phyloP scores from a whole-genome alignment of 2,888 invertebrate genomes.

The Chloroclysta siterata region DNA sequence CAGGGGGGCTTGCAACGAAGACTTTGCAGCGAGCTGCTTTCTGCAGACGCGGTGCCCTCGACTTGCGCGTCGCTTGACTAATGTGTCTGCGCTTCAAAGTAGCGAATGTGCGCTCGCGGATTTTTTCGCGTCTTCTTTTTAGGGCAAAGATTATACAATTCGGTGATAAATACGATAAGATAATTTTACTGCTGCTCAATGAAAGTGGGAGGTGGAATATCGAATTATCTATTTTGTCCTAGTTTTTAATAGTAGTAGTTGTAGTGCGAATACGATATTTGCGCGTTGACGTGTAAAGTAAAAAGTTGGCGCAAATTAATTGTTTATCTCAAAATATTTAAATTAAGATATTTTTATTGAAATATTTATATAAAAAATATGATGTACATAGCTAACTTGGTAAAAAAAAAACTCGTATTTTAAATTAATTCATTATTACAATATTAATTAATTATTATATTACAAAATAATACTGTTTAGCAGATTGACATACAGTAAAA shows the following conservation, averaged over 20 bases:
- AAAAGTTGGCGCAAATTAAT: background rate
- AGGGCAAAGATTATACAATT: constrained; percentile 40
- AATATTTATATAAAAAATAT: too few species aligned
- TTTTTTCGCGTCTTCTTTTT: constrained; percentile 37
- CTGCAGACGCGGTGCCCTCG: constrained; percentile 33
- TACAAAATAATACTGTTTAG: background rate
- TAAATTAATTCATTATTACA: background rate
- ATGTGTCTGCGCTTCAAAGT: constrained; percentile 38
- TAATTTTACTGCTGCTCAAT: constrained; percentile 40
- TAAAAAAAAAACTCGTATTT: too few species aligned
- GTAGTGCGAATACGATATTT: constrained; percentile 17
- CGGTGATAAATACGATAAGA: constrained; percentile 41
- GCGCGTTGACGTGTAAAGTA: background rate
- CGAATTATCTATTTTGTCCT: constrained; percentile 38
- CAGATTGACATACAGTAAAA: too few species aligned
- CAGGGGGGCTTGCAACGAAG: constrained; percentile 41
- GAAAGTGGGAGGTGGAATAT: constrained; percentile 36
- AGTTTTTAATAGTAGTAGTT: constrained; percentile 32
- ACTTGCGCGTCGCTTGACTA: constrained; percentile 22
- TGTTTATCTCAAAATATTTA: background rate
- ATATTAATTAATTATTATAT: background rate
- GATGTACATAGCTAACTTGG: too few species aligned
- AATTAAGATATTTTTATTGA: too few species aligned
- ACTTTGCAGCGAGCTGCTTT: constrained; percentile 38
- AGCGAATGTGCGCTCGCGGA: constrained; percentile 45